These are phyloP conservation scores for Zootermopsis nevadensis DNA, from an alignment of 2,888 invertebrate genomes.

Conservation along the genomic window DNA sequence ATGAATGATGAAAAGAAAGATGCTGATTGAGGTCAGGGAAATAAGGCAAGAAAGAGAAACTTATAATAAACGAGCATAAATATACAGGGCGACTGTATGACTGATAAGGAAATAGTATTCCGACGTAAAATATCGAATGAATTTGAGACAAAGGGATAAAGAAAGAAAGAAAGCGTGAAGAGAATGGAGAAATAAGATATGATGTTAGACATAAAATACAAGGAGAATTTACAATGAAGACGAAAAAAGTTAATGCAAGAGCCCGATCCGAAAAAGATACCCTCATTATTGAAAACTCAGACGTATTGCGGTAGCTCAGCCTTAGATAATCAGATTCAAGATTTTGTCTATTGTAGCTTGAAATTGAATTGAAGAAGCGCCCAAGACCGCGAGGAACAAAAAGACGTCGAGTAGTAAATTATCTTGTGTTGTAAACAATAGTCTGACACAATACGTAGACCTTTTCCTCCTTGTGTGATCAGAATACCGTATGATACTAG, in stretches of 20 bases:
- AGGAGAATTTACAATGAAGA: background rate
- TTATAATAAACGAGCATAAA: too few relatives aligned
- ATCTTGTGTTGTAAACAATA: slow-evolving; percentile 31
- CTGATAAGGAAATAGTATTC: too few relatives aligned
- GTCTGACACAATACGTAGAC: background rate
- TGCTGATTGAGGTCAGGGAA: too few relatives aligned
- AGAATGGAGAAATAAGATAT: background rate
- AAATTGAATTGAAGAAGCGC: slow-evolving; percentile 1
- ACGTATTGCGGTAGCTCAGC: slow-evolving; percentile 26
- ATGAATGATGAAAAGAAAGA: too few relatives aligned
- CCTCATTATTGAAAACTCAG: slow-evolving; percentile 49
- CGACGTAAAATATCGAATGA: background rate
- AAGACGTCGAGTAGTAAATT: slow-evolving; percentile 12
- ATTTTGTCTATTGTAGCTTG: slow-evolving; percentile 13
- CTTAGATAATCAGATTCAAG: slow-evolving; percentile 41
- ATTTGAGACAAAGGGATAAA: background rate
- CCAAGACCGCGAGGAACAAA: background rate
- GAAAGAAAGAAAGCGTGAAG: background rate
- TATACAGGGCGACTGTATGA: too few relatives aligned
- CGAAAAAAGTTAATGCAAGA: background rate
- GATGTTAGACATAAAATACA: background rate
- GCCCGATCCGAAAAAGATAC: background rate
- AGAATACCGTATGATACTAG: too few relatives aligned
- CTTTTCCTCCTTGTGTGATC: too few relatives aligned
- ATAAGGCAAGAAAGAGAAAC: too few relatives aligned